Evolutionary conservation across 2,888 invertebrate genomes (phyloP).

Genomic region (Sinelater perroti): DNA sequence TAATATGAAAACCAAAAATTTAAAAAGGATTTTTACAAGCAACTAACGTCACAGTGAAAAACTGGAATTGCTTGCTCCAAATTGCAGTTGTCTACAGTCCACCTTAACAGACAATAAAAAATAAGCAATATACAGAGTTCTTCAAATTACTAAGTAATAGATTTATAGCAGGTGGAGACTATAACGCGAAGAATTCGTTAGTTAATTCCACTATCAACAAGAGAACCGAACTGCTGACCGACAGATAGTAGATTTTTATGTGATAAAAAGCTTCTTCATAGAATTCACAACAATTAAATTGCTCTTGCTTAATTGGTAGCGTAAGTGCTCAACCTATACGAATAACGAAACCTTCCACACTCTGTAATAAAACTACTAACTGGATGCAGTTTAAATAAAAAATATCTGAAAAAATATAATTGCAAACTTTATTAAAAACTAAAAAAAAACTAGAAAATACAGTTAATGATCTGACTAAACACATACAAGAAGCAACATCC

Average conservation of each 20-base stretch:
- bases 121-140: background rate
- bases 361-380: no score
- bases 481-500: background rate
- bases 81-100: background rate
- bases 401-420: no score
- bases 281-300: background rate
- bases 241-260: background rate
- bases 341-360: no score
- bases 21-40: background rate
- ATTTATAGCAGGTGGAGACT: no score
- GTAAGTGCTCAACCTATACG: no score
- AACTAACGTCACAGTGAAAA: slow-evolving; percentile 7
- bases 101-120: background rate
- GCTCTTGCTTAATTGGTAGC: no score
- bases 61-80: background rate
- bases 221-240: background rate
- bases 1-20: no score
- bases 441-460: no score
- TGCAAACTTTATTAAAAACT: background rate
- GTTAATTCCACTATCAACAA: background rate
- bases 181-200: background rate
- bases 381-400: no score
- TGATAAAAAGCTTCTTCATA: background rate
- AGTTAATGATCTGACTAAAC: no score
- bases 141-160: no score